phyloP scores from a whole-genome alignment of 2,888 invertebrate genomes.

The Eurois occulta region DNA sequence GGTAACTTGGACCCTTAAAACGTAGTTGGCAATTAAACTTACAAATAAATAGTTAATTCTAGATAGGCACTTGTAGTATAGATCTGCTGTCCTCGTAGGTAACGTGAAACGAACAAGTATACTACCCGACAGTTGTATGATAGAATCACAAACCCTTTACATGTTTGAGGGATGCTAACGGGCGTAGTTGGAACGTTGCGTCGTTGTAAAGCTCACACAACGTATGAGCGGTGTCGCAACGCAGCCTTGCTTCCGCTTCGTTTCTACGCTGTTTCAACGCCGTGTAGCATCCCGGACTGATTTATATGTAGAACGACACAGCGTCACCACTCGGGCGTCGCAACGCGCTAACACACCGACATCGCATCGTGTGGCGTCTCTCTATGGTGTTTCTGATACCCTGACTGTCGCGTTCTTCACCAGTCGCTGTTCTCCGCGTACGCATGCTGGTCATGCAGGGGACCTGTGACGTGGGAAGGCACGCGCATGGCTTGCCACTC shows the following conservation, averaged over 20 bases:
- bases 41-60: neutral
- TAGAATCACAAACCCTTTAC: neutral
- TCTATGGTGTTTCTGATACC: conserved; percentile 17
- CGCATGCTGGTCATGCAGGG: conserved; percentile 84
- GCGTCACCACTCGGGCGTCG: no score
- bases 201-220: neutral
- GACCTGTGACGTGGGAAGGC: conserved; percentile 78
- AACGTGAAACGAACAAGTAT: conserved; percentile 3
- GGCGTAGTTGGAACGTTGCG: neutral
- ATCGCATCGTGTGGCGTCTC: neutral
- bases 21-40: conserved; percentile 6
- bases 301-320: no score
- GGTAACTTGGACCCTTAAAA: conserved; percentile 2
- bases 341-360: neutral
- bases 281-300: no score
- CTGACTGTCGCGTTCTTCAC: conserved; percentile 27
- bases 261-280: neutral
- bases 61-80: conserved; percentile 43
- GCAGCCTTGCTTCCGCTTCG: no score
- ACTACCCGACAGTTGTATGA: neutral
- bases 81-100: conserved; percentile 21
- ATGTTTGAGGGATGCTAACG: neutral
- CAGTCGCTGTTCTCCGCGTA: conserved; percentile 85
- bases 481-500: conserved; percentile 77
- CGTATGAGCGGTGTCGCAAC: neutral